Evolutionary conservation across 2,113 vertebrate species (phyloP).

Genomic region (Corythaixoides concolor): DNA sequence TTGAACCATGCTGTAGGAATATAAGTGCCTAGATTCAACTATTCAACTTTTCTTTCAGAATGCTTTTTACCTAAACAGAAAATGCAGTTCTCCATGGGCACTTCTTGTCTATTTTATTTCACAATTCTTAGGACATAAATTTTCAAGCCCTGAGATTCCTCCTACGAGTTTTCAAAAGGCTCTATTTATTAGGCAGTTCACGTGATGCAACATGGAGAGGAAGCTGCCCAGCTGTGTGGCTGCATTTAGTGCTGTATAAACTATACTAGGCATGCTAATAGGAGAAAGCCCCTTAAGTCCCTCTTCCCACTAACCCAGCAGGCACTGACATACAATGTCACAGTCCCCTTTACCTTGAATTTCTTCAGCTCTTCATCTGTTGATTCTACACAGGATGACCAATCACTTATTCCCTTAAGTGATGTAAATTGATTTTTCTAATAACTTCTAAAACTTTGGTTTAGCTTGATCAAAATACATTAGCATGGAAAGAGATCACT

Average conservation of each 20-base stretch:
- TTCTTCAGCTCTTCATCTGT: background rate
- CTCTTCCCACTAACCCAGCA: background rate
- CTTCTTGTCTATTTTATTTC: background rate
- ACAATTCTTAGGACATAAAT: background rate
- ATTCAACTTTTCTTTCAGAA: background rate
- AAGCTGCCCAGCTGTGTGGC: background rate
- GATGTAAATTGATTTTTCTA: background rate
- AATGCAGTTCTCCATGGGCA: background rate
- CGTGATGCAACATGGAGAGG: background rate
- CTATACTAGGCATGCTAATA: background rate
- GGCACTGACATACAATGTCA: background rate
- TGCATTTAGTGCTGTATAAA: background rate
- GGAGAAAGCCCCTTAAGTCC: background rate
- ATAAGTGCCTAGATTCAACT: background rate
- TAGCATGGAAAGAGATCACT: background rate
- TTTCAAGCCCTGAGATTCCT: background rate
- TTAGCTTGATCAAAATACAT: background rate
- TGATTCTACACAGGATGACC: background rate
- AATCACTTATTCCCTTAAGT: background rate
- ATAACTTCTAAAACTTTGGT: background rate
- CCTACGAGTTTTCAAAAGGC: background rate
- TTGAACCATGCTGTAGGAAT: background rate
- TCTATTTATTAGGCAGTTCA: background rate
- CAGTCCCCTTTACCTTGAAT: background rate
- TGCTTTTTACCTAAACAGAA: background rate